Evolutionary conservation across 2,113 vertebrate genomes (phyloP), one percentile per base, ranked within the genome.

Genomic region (Casuarius casuarius): DNA sequence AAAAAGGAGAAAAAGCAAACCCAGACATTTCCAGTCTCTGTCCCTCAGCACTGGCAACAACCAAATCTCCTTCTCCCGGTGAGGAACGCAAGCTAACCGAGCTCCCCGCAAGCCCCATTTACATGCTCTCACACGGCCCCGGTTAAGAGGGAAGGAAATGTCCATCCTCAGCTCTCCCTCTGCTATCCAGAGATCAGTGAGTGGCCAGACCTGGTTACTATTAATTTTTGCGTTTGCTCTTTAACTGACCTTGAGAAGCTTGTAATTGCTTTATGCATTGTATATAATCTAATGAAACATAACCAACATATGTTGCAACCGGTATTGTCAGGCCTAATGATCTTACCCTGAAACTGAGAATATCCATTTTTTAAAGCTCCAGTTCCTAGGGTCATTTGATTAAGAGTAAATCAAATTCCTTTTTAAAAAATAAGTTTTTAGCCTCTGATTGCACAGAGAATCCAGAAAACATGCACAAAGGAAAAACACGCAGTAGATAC

Each of bases 101-200:
- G 56, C 8, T 90, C 67, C 42, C 48, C 70, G 7, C 6, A 58
- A 56, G 18, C 11, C 26, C 17, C 48, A 15, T 7, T 29, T 31
- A 21, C 2, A 3, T 7, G 61, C 35, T 18, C n/a, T 40, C 1
- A 1, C 28, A 29, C 4, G 8, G 51, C 22, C 31, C 17, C 42
- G 26, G 22, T 77, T 79, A 70, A 65, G 62, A 44, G 59, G 84
- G 56, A 65, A 42, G 42, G 16, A 79, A 75, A 61, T 2, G 4
- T 19, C 54, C 58, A 1, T 33, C 28, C 65, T n/a, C 58, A 56
- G 12, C 19, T 62, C 31, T 70, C 54, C 20, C 12, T 72, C 75
- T 80, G 23, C 51, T 54, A 63, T 35, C 42, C 4, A 29, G 38
- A 35, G 28, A 72, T 35, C 40, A 38, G 12, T 22, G 44, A 71